Base-by-base conservation (phyloP, 1,140 invertebrate species). In the Drosophila kepulauana region DNA sequence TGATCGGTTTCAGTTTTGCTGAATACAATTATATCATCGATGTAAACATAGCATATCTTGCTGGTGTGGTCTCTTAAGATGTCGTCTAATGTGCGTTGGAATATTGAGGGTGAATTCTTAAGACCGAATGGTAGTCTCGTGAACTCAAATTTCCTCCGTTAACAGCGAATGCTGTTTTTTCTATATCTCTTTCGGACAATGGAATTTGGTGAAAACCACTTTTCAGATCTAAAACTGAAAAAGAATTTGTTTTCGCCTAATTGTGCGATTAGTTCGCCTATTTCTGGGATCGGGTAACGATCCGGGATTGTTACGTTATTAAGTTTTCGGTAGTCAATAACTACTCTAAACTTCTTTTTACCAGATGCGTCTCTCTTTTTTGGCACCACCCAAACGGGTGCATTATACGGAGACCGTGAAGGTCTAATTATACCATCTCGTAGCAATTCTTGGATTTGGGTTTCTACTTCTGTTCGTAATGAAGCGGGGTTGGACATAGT, bases 171-270 rank as follows among this genome's bases (percentile, higher is more conserved):
- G 6, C 38, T 11, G 7, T 41, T 10, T 41, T 41, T 10, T 41
- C 20, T 10, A 20, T 41, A 33, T 57, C 20, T 20, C 20, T 20
- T 20, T 20, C 20, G 20, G 20, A 20, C 20, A 20, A 20, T 20
- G 20, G 20, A 20, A 3, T 3, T 20, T 20, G 20, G 2, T 20
- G 20, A 3, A 20, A 20, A 3, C 20, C 20, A 20, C 20, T 20
- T 20, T 20, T 20, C 20, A 20, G 20, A 52, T 46, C 45, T 3
- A 94, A 57, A 1, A 87, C 78, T 0, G 88, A 81, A 64, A 64
- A 94, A 94, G 48, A 82, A 90, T 49, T 76, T 75, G 5, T 86
- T 73, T 4, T 82, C 81, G 10, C 77, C 81, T 28, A 94, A 52
- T 8, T 68, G 68, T 59, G 93, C 90, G 10, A 95, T 72, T 20